Evolutionary conservation across 2,888 invertebrate genomes (phyloP).

Genomic region (Mallateleia sp.): DNA sequence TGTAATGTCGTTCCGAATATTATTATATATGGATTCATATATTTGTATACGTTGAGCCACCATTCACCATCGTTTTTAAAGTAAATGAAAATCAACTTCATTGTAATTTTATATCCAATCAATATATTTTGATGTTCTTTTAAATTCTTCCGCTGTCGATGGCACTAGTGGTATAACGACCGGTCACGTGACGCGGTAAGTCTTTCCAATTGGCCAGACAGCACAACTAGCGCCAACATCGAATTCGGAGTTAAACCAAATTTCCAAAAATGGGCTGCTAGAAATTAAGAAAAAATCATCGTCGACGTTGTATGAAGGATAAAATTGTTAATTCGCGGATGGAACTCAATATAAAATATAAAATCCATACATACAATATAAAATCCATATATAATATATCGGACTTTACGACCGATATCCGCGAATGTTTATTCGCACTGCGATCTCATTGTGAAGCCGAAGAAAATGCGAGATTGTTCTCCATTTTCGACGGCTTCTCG

Average conservation of each 20-base stretch:
- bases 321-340: too few species aligned
- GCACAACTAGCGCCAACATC: too few species aligned
- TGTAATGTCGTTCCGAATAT: conserved; percentile 30
- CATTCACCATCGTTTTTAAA: neutral
- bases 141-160: too few species aligned
- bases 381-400: conserved; percentile 67
- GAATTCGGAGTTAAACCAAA: too few species aligned
- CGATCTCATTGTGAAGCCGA: conserved; percentile 58
- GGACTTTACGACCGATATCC: conserved; percentile 38
- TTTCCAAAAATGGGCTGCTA: too few species aligned
- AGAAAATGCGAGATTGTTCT: conserved; percentile 30
- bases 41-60: conserved; percentile 34
- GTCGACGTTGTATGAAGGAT: too few species aligned
- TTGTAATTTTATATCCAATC: neutral
- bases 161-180: too few species aligned
- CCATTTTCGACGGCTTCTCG: conserved; percentile 28
- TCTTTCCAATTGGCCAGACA: too few species aligned
- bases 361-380: too few species aligned
- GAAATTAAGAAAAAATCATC: too few species aligned
- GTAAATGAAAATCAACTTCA: neutral
- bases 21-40: conserved; percentile 68
- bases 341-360: conserved; percentile 33
- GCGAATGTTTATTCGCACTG: conserved; percentile 43
- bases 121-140: too few species aligned
- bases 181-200: too few species aligned